Evolutionary conservation across 2,888 invertebrate species (phyloP).

Genomic region (Bugulina stolonifera): DNA sequence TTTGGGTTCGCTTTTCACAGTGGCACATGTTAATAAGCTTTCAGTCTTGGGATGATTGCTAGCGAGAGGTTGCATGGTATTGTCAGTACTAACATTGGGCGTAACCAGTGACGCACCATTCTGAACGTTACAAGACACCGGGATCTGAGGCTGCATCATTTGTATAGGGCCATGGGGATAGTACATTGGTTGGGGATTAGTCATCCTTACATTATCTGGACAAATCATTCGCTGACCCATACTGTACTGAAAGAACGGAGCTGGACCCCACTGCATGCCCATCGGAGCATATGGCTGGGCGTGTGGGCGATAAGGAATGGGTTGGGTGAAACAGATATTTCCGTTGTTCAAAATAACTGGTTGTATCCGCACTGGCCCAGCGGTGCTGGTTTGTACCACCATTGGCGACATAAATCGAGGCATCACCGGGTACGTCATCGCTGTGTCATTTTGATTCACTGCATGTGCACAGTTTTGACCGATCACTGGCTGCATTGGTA

Average conservation of each 20-base stretch:
- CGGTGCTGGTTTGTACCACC: slow-evolving; percentile 18
- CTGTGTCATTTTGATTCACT: neutral
- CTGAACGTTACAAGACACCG: neutral
- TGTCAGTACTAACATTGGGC: neutral
- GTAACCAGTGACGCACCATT: neutral
- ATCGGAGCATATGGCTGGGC: neutral
- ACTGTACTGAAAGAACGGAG: neutral
- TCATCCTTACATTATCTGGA: neutral
- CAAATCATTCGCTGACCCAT: neutral
- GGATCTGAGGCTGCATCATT: neutral
- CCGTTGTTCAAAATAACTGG: slow-evolving; percentile 1
- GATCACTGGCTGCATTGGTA: neutral
- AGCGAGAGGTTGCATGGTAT: neutral
- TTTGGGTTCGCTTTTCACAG: neutral
- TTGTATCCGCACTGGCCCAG: neutral
- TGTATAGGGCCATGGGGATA: neutral
- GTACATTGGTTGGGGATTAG: neutral
- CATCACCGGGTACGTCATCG: neutral
- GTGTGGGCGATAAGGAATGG: slow-evolving; percentile 2
- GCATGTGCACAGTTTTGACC: neutral
- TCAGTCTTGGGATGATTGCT: neutral
- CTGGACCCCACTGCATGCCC: slow-evolving; percentile 2
- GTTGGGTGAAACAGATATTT: neutral
- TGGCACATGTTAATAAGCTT: neutral
- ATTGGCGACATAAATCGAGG: slow-evolving; percentile 8